Base-by-base conservation (phyloP, 2,888 invertebrate species). In the Caradrina clavipalpis region DNA sequence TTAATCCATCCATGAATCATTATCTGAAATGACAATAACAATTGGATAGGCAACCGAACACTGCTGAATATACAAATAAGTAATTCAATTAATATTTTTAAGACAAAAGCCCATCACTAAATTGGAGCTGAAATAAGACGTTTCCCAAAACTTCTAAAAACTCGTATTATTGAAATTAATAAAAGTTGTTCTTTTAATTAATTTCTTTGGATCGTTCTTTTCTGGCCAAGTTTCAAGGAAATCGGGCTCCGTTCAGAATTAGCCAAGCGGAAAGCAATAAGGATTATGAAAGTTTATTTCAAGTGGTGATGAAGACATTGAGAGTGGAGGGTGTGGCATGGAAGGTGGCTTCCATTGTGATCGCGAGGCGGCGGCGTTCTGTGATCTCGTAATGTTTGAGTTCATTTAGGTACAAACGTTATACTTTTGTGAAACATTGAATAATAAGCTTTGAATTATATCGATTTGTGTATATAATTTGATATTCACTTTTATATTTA, bases 121-220 rank as follows among this genome's bases (percentile, higher is more conserved):
- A 62, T 51, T 45, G 8, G 50, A 55, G 47, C 22, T 19, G 62
- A 73, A 82, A 69, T 63, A 79, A 73, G 73, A 82, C 59, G 63
- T 71, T 71, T 61, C 17, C 49, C 31, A 13, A 69, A 85, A 76
- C 65, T 80, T 64, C 17, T 10, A 42, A 49, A 55, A 82, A 70
- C 64, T 82, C 73, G 63, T 72, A 82, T 82, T 84, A 82, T 76
- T 64, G 68, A 76, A 82, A 82, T 82, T 82, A 82, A 82, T 82
- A 82, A 80, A 82, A 82, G 68, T 85, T 82, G 67, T 81, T 85
- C 82, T 84, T 84, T 76, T 85, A 82, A 85, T 82, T 82, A 82
- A 82, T 82, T 84, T 72, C 67, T 78, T 74, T 26, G 60, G 64
- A 51, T 62, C 80, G 55, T 67, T 69, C 69, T 76, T 82, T 78